Evolutionary conservation across 1,140 invertebrate species (phyloP).

Genomic region (Pentalonia nigronervosa): DNA sequence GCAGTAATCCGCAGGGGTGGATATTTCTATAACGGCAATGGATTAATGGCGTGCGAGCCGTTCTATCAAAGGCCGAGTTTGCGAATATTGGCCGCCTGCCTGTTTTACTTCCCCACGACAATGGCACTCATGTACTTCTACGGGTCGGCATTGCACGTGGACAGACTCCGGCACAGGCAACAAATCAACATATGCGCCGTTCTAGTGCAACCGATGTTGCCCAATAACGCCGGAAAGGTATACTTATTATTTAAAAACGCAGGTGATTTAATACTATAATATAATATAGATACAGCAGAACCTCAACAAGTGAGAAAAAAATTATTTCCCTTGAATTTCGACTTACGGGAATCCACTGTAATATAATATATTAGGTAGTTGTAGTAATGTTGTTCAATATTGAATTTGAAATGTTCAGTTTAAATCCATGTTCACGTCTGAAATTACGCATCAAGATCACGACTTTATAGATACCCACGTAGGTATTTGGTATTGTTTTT

Average conservation of each 20-base stretch:
- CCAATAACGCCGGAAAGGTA: slow-evolving; percentile 23
- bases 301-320: too few species aligned
- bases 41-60: slow-evolving; percentile 84
- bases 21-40: slow-evolving; percentile 85
- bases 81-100: slow-evolving; percentile 82
- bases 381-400: not conserved
- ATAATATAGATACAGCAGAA: too few species aligned
- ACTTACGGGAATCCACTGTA: too few species aligned
- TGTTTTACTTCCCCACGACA: slow-evolving; percentile 86
- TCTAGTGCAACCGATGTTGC: slow-evolving; percentile 49
- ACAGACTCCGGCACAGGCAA: slow-evolving; percentile 76
- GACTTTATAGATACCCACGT: too few species aligned
- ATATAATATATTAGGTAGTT: too few species aligned
- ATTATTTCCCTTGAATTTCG: too few species aligned
- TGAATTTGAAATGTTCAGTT: not conserved
- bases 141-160: slow-evolving; percentile 85
- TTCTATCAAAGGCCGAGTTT: slow-evolving; percentile 79
- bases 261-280: not conserved
- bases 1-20: slow-evolving; percentile 81
- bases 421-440: not conserved
- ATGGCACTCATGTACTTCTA: slow-evolving; percentile 91
- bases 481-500: not conserved
- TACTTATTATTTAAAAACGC: not conserved
- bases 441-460: not conserved
- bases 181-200: slow-evolving; percentile 63